These are phyloP conservation scores for Cephus rjabovi DNA, from an alignment of 2,888 invertebrate species.

Conservation along the genomic window DNA sequence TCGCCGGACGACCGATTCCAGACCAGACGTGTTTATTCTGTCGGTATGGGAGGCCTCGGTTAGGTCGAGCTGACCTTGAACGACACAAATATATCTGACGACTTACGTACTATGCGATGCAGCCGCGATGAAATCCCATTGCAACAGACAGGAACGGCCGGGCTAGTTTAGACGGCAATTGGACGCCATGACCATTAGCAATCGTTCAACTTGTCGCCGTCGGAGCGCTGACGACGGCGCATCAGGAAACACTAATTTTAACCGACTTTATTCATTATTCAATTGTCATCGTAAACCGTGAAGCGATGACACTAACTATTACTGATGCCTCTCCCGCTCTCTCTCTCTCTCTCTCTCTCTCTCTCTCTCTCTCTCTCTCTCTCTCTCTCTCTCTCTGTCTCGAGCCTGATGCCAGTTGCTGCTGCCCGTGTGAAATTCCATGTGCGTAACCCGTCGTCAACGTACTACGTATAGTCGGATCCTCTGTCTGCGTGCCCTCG, in stretches of 20 bases:
- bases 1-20: slow-evolving; percentile 14
- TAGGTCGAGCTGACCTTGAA: slow-evolving; percentile 22
- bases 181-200: background rate
- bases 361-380: too few relatives aligned
- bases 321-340: too few relatives aligned
- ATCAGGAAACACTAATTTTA: background rate
- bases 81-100: slow-evolving; percentile 14
- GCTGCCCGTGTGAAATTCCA: background rate
- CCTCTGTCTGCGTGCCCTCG: background rate
- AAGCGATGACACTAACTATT: too few relatives aligned
- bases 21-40: slow-evolving; percentile 13
- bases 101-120: background rate
- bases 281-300: background rate
- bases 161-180: background rate
- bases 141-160: background rate
- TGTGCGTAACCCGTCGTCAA: slow-evolving; percentile 4
- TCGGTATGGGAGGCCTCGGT: slow-evolving; percentile 3
- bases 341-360: too few relatives aligned
- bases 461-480: background rate
- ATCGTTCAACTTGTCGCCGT: background rate
- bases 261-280: background rate
- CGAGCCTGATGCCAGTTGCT: background rate
- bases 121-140: background rate
- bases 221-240: background rate
- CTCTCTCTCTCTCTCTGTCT: too few relatives aligned